Evolutionary conservation across 2,113 vertebrate species (phyloP).

Genomic region (Merops nubicus): DNA sequence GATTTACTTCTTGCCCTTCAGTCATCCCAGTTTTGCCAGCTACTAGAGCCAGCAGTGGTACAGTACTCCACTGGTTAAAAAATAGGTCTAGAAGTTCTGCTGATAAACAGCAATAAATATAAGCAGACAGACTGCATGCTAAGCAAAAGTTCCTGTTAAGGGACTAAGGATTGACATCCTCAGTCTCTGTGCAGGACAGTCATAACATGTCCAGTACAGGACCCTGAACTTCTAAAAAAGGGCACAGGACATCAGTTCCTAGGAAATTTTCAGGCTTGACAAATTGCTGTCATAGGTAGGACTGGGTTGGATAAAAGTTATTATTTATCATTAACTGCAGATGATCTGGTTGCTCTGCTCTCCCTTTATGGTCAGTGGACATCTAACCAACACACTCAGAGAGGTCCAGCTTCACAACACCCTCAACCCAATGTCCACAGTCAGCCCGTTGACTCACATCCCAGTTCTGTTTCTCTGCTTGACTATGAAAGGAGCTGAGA

Average conservation of each 20-base stretch:
- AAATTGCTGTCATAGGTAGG: not conserved
- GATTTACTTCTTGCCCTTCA: not conserved
- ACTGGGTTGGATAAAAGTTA: not conserved
- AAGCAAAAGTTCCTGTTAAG: not conserved
- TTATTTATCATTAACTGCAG: not conserved
- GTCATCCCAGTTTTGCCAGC: not conserved
- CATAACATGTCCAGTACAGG: not conserved
- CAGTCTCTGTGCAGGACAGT: not conserved
- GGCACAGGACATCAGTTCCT: not conserved
- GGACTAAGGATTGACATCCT: too few species aligned
- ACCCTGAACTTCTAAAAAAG: not conserved
- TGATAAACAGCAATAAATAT: conserved; percentile 2
- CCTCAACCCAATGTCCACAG: not conserved
- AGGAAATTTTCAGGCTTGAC: not conserved
- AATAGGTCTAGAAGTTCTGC: not conserved
- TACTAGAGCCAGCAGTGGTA: not conserved
- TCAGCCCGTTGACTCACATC: not conserved
- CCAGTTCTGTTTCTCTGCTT: not conserved
- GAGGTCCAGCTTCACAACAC: not conserved
- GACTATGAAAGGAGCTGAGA: not conserved
- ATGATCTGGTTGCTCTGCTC: not conserved
- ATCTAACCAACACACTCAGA: not conserved
- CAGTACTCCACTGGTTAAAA: not conserved
- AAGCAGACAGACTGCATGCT: not conserved
- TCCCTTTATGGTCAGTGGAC: not conserved